Conservation (phyloP, 2,888 invertebrate genomes). For the Anodontia alba region DNA sequence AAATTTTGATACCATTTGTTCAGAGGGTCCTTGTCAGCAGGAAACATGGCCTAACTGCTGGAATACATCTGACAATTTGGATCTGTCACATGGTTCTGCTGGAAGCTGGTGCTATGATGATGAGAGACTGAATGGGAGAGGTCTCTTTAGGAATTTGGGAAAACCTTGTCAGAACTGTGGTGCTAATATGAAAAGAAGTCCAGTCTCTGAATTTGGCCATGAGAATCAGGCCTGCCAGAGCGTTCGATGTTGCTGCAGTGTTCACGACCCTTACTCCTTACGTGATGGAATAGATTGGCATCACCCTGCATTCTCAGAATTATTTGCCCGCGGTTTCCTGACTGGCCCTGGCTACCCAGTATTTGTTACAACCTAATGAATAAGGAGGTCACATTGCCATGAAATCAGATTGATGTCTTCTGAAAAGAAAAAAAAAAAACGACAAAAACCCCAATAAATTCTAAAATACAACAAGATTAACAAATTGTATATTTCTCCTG, state of each 20-base stretch:
- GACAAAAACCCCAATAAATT: too few relatives aligned
- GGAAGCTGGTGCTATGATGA: slow-evolving; percentile 17
- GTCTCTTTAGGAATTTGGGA: background rate
- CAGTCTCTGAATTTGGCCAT: background rate
- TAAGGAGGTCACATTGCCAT: background rate
- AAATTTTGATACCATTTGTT: slow-evolving; percentile 41
- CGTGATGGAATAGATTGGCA: background rate
- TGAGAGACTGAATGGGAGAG: background rate
- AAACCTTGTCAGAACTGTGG: slow-evolving; percentile 8
- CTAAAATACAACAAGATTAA: too few relatives aligned
- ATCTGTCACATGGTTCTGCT: slow-evolving; percentile 26
- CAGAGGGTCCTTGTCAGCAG: slow-evolving; percentile 53
- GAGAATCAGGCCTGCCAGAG: background rate
- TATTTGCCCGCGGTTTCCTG: slow-evolving; percentile 20
- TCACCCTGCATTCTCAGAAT: background rate
- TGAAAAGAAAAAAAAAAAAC: too few relatives aligned
- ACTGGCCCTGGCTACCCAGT: slow-evolving; percentile 22
- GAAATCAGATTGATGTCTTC: too few relatives aligned
- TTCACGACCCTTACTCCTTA: background rate
- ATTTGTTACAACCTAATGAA: slow-evolving; percentile 29
- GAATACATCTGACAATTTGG: slow-evolving; percentile 46
- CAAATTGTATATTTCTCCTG: too few relatives aligned
- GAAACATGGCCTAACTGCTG: slow-evolving; percentile 51
- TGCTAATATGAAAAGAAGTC: background rate
- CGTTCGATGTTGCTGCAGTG: slow-evolving; percentile 20